Evolutionary conservation across 1,140 invertebrate genomes (phyloP).

Genomic region (Nasonia vitripennis): DNA sequence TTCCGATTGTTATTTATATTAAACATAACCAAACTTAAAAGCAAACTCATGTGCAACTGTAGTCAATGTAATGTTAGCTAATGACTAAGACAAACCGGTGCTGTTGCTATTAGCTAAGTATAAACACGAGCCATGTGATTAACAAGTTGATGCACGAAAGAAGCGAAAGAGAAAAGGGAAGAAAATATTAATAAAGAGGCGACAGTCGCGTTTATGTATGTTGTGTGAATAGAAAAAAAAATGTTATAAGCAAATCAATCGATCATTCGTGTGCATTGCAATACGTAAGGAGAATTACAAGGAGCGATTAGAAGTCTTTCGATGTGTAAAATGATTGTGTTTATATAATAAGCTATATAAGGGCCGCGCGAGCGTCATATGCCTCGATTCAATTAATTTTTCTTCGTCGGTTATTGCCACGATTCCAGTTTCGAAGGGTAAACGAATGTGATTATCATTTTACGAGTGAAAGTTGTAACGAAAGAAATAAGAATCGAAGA

Average conservation of each 20-base stretch:
- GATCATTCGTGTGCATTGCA: conserved; percentile 26
- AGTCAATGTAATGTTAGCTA: conserved; percentile 43
- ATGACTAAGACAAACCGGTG: conserved; percentile 25
- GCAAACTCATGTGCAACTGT: conserved; percentile 20
- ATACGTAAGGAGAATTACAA: neutral
- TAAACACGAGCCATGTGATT: conserved; percentile 22
- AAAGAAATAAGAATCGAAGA: neutral
- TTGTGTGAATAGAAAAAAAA: neutral
- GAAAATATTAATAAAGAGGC: neutral
- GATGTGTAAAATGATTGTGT: conserved; percentile 15
- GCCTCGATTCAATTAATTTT: conserved; percentile 47
- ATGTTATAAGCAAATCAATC: neutral
- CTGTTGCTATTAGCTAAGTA: conserved; percentile 32
- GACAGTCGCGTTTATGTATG: neutral
- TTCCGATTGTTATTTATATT: conserved; percentile 37
- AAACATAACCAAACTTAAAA: neutral
- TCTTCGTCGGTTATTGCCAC: conserved; percentile 6
- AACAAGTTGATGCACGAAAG: neutral
- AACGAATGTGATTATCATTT: conserved; percentile 17
- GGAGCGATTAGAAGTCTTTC: neutral
- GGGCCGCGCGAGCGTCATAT: neutral
- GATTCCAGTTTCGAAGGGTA: neutral
- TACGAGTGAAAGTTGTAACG: neutral
- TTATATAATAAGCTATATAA: neutral
- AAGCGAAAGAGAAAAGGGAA: neutral